Base-by-base conservation (phyloP, 2,113 vertebrate genomes). In the Mionectes macconnelli region DNA sequence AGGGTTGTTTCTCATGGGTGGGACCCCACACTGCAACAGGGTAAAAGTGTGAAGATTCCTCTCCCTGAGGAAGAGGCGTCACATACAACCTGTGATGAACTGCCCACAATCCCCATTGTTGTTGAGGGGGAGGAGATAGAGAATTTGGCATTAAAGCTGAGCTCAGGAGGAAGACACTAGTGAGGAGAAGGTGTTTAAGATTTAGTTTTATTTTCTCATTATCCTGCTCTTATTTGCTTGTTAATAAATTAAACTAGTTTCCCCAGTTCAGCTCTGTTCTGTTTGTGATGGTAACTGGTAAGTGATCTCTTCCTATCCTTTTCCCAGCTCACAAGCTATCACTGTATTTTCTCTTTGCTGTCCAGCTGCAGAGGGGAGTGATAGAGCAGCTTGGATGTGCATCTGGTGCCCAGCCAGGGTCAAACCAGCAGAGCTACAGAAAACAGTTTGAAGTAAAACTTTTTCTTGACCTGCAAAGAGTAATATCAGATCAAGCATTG, bases 111-210 rank as follows among this genome's bases (percentile, higher is more conserved):
- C 30, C 42, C 59, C 39, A 35, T 47, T 53, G 30, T 9, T 10
- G 12, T 9, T 39, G n/a, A 60, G 7, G 8, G 7, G 24, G 33
- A 79, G 24, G 63, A 52, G 16, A n/a, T 13, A 79, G 66, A 66
- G n/a, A 66, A 79, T 40, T 31, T 15, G 8, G 7, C 28, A 72
- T 12, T 59, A 25, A 73, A 75, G 12, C 8, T 59, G 59, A 59
- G 31, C 12, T 21, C 0, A 0, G 30, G 15, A 91, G 67, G 52
- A 73, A 67, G 17, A 35, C 24, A 10, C 9, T 3, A 10, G 20
- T 53, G 14, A 15, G 8, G 19, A 20, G 5, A 45, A 73, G 9
- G 6, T 35, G 10, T 15, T 53, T 47, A 82, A 53, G 53, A 35
- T 31, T 18, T 14, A 53, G 17, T 17, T 40, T 42, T 53, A 35